A percentile compares a stretch with the other conserved stretches of the same genome.
Conservation (phyloP, 2,113 vertebrate species). For the Climacteris rufus region DNA sequence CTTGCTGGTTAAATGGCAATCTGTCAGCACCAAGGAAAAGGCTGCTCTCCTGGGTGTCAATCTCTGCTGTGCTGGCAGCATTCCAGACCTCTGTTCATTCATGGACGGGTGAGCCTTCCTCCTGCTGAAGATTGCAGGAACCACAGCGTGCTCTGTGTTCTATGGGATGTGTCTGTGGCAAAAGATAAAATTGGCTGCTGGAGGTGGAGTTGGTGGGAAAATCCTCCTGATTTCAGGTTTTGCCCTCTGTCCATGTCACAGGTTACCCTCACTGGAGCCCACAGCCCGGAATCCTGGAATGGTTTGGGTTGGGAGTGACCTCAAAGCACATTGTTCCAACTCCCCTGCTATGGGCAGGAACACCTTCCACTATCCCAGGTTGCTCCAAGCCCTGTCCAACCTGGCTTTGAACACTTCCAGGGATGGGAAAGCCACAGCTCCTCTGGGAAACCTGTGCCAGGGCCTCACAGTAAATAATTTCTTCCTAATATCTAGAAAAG, state of each 20-base stretch:
- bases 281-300: neutral
- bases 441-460: neutral
- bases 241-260: accelerated
- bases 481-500: neutral
- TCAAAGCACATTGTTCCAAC: neutral
- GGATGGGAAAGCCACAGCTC: neutral
- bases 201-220: neutral
- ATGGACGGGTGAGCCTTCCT: neutral
- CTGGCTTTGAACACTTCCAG: neutral
- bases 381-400: accelerated
- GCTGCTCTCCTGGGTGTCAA: constrained; percentile 58
- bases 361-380: accelerated
- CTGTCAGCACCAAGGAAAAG: constrained; percentile 63
- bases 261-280: neutral
- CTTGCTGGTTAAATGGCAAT: constrained; percentile 76
- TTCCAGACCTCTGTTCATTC: neutral
- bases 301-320: neutral
- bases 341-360: neutral
- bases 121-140: neutral
- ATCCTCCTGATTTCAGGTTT: neutral
- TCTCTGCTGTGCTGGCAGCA: neutral
- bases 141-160: accelerated
- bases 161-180: accelerated
- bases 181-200: neutral
- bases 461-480: neutral